Evolutionary conservation across 2,888 invertebrate genomes (phyloP).

Genomic region (Chorisops tibialis): DNA sequence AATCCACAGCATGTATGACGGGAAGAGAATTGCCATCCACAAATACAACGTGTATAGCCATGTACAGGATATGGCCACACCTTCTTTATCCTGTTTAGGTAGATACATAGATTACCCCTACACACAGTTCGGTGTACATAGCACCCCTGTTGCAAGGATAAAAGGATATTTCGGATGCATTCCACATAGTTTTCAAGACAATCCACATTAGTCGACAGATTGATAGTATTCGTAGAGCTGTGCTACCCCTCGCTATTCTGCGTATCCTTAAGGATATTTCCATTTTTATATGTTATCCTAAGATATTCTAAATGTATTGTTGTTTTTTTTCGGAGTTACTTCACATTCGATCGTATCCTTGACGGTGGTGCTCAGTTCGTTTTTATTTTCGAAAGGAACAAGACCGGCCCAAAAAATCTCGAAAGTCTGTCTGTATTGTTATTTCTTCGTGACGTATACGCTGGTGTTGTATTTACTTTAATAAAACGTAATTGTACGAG

Average conservation of each 20-base stretch:
- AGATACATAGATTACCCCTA: conserved; percentile 5
- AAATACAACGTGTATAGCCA: conserved; percentile 19
- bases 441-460: too few relatives aligned
- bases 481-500: too few relatives aligned
- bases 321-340: conserved; percentile 7
- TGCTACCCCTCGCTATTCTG: neutral
- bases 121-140: neutral
- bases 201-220: neutral
- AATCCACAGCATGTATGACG: conserved; percentile 23
- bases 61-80: conserved; percentile 29
- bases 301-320: neutral
- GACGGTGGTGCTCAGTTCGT: conserved; percentile 23
- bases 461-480: too few relatives aligned
- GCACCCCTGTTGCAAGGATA: neutral
- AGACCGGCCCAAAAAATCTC: conserved; percentile 39
- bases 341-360: conserved; percentile 25
- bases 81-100: conserved; percentile 18
- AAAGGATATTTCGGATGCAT: conserved; percentile 10
- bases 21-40: conserved; percentile 27
- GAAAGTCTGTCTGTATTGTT: neutral
- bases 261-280: neutral
- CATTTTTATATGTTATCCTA: conserved; percentile 11
- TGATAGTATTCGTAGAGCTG: neutral
- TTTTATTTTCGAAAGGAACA: conserved; percentile 51
- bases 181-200: conserved; percentile 15